Conservation (phyloP, 2,888 invertebrate species). For the Caenorhabditis panamensis region DNA sequence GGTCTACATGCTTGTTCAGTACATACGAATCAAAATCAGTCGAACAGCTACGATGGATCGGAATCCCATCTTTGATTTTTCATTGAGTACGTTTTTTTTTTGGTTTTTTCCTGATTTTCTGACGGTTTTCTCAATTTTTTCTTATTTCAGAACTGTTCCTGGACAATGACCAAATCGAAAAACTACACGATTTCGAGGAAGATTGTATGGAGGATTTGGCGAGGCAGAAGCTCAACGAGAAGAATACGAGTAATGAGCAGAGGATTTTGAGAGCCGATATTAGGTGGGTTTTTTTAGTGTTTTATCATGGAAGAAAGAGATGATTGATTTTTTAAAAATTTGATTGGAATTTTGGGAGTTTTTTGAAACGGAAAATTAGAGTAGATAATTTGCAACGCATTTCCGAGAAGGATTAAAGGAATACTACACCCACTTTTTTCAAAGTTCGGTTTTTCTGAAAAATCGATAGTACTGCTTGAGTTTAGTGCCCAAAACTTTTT, state of each 20-base stretch:
- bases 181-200: conserved; percentile 95
- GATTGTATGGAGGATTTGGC: conserved; percentile 95
- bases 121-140: background rate
- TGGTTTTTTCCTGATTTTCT: no score
- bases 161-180: conserved; percentile 90
- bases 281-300: conserved; percentile 81
- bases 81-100: conserved; percentile 70
- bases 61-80: conserved; percentile 71
- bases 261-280: conserved; percentile 82
- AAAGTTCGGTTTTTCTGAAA: no score
- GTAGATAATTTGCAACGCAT: no score
- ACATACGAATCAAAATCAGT: conserved; percentile 42
- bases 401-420: no score
- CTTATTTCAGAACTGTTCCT: conserved; percentile 65
- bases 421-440: no score
- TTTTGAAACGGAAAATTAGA: no score
- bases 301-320: no score
- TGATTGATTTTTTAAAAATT: no score
- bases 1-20: conserved; percentile 71
- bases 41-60: conserved; percentile 83
- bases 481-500: no score
- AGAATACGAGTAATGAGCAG: conserved; percentile 82
- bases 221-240: conserved; percentile 88
- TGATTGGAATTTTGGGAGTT: no score
- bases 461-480: no score